Percentiles rank a stretch among this genome's conserved stretches.
Conservation (phyloP, 2,888 invertebrate species). For the Eumerus sabulonum region DNA sequence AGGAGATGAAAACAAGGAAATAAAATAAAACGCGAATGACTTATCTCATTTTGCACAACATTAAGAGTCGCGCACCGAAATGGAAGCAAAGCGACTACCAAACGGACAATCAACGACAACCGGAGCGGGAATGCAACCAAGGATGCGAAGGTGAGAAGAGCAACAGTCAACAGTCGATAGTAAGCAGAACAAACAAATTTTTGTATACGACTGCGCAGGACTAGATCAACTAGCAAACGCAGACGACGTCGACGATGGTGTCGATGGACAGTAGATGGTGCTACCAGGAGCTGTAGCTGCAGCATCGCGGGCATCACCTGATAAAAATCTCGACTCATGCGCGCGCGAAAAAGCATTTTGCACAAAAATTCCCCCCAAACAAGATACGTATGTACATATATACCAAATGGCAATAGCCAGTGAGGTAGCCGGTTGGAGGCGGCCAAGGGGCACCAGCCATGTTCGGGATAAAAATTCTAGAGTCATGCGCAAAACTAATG, state of each 20-base stretch:
- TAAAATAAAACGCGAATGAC: slow-evolving; percentile 58
- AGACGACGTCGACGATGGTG: too few species aligned
- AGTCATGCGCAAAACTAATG: slow-evolving; percentile 74
- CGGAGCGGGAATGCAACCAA: too few species aligned
- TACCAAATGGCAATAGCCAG: too few species aligned
- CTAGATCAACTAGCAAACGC: slow-evolving; percentile 22
- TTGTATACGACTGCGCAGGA: slow-evolving; percentile 14
- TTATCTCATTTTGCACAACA: slow-evolving; percentile 67
- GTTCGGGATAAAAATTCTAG: slow-evolving; percentile 68
- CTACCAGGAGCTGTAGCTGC: slow-evolving; percentile 34
- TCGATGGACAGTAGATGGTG: background rate
- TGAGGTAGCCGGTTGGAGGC: background rate
- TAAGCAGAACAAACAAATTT: slow-evolving; percentile 47
- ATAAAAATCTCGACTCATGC: slow-evolving; percentile 71
- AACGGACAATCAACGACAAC: too few species aligned
- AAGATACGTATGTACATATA: slow-evolving; percentile 6
- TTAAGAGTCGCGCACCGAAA: slow-evolving; percentile 67
- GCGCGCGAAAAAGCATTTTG: slow-evolving; percentile 68
- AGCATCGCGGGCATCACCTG: slow-evolving; percentile 71
- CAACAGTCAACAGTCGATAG: slow-evolving; percentile 7
- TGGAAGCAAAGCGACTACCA: slow-evolving; percentile 59
- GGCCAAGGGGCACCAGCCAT: slow-evolving; percentile 33
- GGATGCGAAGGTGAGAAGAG: too few species aligned
- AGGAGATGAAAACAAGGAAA: slow-evolving; percentile 24
- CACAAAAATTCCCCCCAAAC: slow-evolving; percentile 59